Evolutionary conservation across 1,140 invertebrate species (phyloP), one percentile per base, ranked within the genome.

Genomic region (Saxidomus purpurata): DNA sequence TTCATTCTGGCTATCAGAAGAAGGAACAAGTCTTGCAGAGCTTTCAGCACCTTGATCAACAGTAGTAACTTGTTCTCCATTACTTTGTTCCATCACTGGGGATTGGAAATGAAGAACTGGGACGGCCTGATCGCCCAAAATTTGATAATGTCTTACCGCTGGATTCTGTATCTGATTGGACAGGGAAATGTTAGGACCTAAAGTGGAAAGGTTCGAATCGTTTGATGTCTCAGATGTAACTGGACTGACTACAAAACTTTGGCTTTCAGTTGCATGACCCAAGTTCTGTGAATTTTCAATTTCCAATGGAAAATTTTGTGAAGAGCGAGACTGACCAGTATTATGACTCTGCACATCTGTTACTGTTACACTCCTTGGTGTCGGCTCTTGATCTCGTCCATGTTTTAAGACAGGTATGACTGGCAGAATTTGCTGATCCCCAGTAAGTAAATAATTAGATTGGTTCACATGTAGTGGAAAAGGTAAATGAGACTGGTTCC

Each of bases 351-450:
- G 34, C 17, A n/a, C 38, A 4, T 71, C 34, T 38, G 4, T 40
- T 38, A 38, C 67, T 38, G 34, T 31, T 19, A 2, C 22, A 71
- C 15, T 15, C 1, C 67, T 40, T 9, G 67, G 34, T 19, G 38
- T n/a, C 34, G 38, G 6, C 11, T 15, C 9, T 19, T 28, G 25
- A 19, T 71, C 67, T 9, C 1, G 36, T 38, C 67, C 67, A 38
- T 71, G 25, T 79, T 79, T 79, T 17, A 79, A 79, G 1, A 79
- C 47, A 31, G 47, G 76, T 40, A 55, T 79, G 28, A 79, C 47
- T 15, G 76, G 76, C n/a, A 79, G 25, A 31, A 79, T 3, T 17
- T 79, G 76, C 25, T 79, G 47, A 8, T 79, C 76, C 28, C 43
- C 47, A 52, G 49, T 79, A 4, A 79, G 19, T 22, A 79, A 15